Base-by-base conservation (phyloP, 2,113 vertebrate genomes). In the Psilopogon haemacephalus region DNA sequence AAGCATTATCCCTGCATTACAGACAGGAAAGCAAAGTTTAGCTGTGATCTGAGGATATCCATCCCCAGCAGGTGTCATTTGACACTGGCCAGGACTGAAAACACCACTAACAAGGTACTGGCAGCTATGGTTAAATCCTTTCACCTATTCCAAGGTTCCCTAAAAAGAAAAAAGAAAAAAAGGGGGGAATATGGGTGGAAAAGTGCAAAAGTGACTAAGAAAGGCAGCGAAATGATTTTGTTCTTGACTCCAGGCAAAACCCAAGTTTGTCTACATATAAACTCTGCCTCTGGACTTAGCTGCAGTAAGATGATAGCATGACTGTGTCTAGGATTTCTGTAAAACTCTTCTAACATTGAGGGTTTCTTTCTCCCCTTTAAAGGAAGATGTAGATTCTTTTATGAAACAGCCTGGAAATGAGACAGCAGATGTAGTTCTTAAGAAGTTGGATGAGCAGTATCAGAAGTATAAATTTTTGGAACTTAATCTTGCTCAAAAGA, bases 391-490 rank as follows among this genome's bases (percentile, higher is more conserved):
- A 35, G 99, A 99, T 87, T 98, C 98, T 20, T 99, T 99, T 83
- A 99, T 99, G 99, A 99, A 99, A 88, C 98, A 98, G 93, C 98
- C 99, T 8, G 99, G 99, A 73, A 99, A 99, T 73, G 99, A 99
- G 95, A 98, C 99, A 33, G 99, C 99, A 60, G 99, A 99, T 72
- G 72, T 96, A 8, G 99, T 98, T 10, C 97, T 99, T 68, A 98
- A 99, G 97, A 99, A 98, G 95, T 89, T 99, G 95, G 99, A 99
- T 87, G 99, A 99, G 73, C 99, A 99, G 87, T 99, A 99, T 97
- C 99, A 99, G 98, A 99, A 99, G 94, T 99, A 99, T 93, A 99
- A 99, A 96, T 99, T 99, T 97, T 99, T 99, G 99, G 99, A 99
- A 93, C 98, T 99, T 96, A 99, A 99, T 95, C 98, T 99, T 97